Evolutionary conservation across 2,113 vertebrate genomes (phyloP), one percentile per base, ranked within the genome.

Genomic region (Pseudopipra pipra): DNA sequence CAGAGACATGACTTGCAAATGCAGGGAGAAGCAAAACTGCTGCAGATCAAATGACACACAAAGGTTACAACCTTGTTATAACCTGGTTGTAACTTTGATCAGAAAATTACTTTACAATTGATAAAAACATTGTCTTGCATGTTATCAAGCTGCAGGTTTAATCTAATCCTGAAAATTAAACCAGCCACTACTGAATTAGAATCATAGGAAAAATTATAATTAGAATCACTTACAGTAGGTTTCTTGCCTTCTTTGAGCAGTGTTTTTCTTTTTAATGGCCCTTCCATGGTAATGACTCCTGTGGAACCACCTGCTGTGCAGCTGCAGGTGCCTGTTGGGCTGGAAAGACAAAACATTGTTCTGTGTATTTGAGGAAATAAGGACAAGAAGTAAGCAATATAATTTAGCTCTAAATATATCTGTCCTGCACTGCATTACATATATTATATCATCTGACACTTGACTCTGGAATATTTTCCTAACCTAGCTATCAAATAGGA

Each of bases 201-300:
- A 81, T 49, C 43, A 80, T 5, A 65, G 20, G 44, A 68, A 54
- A 39, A 73, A 68, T 43, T 14, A 39, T 28, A 82, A 71, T 39
- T 17, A 31, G 22, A 86, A 63, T 78, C 25, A 97, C 97, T 98
- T 88, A 99, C 99, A 83, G 98, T 98, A 33, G 99, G 99, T 94
- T 99, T 99, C 84, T 98, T 98, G 87, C 99, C 99, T 93, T 99
- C 99, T 97, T 99, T 99, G 91, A 99, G 98, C 90, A 99, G 89
- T 0, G 99, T 99, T 97, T 99, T 99, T 79, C 99, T 98, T 70
- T 98, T 97, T 67, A 99, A 96, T 5, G 99, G 98, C 14, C 99
- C 99, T 96, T 99, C 99, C 84, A 99, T 99, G 70, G 98, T 98
- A 89, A 99, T 97, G 49, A 98, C 98, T 39, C 98, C 97, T 2